Percentiles rank a stretch among this genome's conserved stretches.
Conservation (phyloP, 2,797 vertebrate species). For the Perodicticus potto region DNA sequence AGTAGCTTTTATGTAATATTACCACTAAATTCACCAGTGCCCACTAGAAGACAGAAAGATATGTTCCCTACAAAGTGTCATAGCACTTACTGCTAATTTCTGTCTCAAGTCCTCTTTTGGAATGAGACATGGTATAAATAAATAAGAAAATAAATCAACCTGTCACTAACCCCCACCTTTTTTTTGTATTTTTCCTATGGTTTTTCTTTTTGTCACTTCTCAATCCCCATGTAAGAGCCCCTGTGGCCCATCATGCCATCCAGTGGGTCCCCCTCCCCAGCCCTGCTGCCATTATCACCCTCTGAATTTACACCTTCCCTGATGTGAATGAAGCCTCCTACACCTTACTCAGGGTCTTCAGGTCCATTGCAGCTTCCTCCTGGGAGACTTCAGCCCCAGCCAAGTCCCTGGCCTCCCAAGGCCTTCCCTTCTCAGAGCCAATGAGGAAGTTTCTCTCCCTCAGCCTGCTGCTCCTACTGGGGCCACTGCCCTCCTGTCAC, state of each 20-base stretch:
- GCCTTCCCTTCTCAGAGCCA: background rate
- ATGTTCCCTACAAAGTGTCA: background rate
- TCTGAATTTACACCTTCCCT: background rate
- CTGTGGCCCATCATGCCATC: background rate
- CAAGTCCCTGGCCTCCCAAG: background rate
- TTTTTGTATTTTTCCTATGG: background rate
- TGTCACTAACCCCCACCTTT: background rate
- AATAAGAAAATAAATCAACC: background rate
- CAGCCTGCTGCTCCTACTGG: background rate
- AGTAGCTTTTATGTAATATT: background rate
- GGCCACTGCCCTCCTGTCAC: fast-evolving
- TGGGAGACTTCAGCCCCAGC: background rate
- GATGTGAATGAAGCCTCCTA: background rate
- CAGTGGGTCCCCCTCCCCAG: background rate
- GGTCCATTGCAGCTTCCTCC: background rate
- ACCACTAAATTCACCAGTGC: background rate
- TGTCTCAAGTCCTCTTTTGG: background rate
- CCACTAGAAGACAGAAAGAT: background rate
- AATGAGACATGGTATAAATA: background rate
- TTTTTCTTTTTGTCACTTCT: background rate
- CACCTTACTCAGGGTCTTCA: background rate
- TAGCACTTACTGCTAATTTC: background rate
- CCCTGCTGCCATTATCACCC: too few relatives aligned
- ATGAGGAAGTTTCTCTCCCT: background rate
- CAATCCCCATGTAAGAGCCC: background rate